Percentiles rank a stretch among this genome's conserved stretches.
These are phyloP conservation scores for Octomys mimax DNA, from an alignment of 2,797 vertebrate species.

Conservation along the genomic window DNA sequence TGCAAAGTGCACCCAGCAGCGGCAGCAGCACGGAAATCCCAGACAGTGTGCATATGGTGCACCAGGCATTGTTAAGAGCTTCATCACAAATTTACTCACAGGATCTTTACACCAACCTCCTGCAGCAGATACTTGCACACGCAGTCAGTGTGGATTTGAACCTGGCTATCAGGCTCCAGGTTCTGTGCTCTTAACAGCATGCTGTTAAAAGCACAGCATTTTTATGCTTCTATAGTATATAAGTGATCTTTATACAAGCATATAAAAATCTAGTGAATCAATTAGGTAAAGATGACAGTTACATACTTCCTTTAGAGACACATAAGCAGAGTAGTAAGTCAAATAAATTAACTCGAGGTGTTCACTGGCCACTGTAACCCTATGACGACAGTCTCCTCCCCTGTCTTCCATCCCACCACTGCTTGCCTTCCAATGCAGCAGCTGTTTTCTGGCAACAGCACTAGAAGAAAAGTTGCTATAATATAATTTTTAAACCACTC, in stretches of 20 bases:
- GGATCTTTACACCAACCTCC: not conserved
- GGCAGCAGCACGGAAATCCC: not conserved
- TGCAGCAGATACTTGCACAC: not conserved
- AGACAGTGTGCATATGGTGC: not conserved
- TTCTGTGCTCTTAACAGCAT: not conserved
- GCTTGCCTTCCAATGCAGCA: slow-evolving; percentile 19
- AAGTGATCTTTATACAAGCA: slow-evolving; percentile 17
- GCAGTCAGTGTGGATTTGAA: not conserved
- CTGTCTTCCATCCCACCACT: fast-evolving
- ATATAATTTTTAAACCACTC: not conserved
- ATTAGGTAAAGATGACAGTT: not conserved
- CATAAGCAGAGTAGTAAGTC: not conserved
- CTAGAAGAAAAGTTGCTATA: not conserved
- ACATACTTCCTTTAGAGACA: slow-evolving; percentile 52
- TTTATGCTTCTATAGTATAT: slow-evolving; percentile 31
- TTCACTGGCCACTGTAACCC: not conserved
- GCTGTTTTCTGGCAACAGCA: slow-evolving; percentile 22
- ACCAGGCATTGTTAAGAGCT: not conserved
- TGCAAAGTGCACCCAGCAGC: not conserved
- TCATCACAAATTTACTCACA: not conserved
- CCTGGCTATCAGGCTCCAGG: not conserved
- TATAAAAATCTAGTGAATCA: slow-evolving; percentile 21
- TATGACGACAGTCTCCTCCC: fast-evolving
- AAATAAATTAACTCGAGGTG: not conserved
- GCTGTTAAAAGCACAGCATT: not conserved